Conservation (phyloP, 2,888 invertebrate species). For the Platycheirus albimanus region DNA sequence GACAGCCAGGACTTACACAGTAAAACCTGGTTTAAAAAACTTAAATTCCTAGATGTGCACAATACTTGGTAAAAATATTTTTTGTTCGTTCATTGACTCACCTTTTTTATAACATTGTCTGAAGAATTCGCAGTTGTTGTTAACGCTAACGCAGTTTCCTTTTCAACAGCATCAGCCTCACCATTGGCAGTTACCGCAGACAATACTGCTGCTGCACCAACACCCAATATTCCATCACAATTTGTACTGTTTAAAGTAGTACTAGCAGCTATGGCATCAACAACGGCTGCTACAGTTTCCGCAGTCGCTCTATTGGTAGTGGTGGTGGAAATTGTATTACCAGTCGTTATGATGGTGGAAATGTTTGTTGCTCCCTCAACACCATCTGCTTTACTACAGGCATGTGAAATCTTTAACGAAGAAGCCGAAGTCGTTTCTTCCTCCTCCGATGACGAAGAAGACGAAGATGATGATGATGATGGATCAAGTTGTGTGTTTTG, state of each 20-base stretch:
- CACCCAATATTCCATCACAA: constrained; percentile 63
- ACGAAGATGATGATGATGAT: constrained; percentile 76
- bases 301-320: constrained; percentile 65
- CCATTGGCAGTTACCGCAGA: constrained; percentile 65
- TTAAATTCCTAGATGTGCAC: no score
- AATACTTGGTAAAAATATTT: no score
- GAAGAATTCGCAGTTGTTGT: constrained; percentile 56
- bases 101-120: constrained; percentile 70
- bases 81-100: constrained; percentile 2
- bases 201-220: constrained; percentile 35
- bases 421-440: constrained; percentile 51
- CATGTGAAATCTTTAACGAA: constrained; percentile 42
- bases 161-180: constrained; percentile 64
- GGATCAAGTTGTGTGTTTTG: constrained; percentile 54
- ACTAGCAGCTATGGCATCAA: constrained; percentile 77
- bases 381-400: constrained; percentile 63
- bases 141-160: constrained; percentile 63
- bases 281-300: constrained; percentile 77
- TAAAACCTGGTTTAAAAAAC: no score
- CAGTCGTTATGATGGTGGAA: constrained; percentile 62
- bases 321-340: constrained; percentile 55
- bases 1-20: no score
- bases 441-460: constrained; percentile 76
- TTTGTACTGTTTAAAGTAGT: constrained; percentile 72
- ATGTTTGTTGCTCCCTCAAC: constrained; percentile 54